These are phyloP conservation scores for Oxygymnocypris stewartii DNA, from an alignment of 2,113 vertebrate genomes.

Conservation along the genomic window DNA sequence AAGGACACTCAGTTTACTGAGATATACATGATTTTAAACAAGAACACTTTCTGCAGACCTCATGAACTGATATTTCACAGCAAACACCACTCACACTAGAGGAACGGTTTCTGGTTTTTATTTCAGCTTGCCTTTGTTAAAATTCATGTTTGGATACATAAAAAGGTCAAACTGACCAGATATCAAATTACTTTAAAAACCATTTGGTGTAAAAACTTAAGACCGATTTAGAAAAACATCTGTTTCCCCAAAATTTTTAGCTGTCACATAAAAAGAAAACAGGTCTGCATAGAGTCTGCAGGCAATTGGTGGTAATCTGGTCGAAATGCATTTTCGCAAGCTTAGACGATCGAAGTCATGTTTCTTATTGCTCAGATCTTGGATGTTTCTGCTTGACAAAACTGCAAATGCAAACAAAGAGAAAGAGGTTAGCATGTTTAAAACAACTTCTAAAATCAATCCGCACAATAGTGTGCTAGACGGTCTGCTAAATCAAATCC, in stretches of 20 bases:
- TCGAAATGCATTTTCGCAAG: conserved; percentile 98
- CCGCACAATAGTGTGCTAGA: too few relatives aligned
- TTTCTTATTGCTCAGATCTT: conserved; percentile 99
- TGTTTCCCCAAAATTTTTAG: conserved; percentile 94
- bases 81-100: conserved; percentile 52
- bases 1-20: neutral
- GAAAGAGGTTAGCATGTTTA: conserved; percentile 33
- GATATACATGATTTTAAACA: neutral
- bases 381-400: conserved; percentile 96
- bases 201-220: conserved; percentile 99
- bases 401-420: conserved; percentile 74
- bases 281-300: conserved; percentile 99
- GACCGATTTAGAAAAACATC: conserved; percentile 98
- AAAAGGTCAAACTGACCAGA: conserved; percentile 99
- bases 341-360: conserved; percentile 96
- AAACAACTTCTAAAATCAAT: neutral
- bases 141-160: conserved; percentile 93
- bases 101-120: conserved; percentile 73
- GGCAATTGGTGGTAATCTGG: conserved; percentile 96
- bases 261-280: conserved; percentile 87
- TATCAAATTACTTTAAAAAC: conserved; percentile 99
- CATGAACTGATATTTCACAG: conserved; percentile 41
- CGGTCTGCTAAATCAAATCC: too few relatives aligned
- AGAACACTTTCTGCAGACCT: neutral
- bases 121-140: conserved; percentile 88